Base-by-base conservation (phyloP, 2,888 invertebrate species). In the Argyra leucocephala region DNA sequence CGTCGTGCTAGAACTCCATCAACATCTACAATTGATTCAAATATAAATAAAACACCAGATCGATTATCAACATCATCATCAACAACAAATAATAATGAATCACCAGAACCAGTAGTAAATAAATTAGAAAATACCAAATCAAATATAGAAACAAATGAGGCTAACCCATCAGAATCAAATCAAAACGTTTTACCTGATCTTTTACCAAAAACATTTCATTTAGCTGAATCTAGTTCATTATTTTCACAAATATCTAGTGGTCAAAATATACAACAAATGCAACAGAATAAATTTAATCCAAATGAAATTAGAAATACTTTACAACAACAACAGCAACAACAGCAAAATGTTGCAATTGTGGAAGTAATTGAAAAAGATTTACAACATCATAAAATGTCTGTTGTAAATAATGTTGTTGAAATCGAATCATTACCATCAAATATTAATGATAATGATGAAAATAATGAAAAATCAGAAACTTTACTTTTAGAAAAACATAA, bases 321-420 rank as follows among this genome's bases (percentile, higher is more conserved):
- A 18, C 66, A 68, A 61, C 73, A 70, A 57, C 68, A n/a, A n/a
- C n/a, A 69, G 66, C 58, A 62, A 24, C 66, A 31, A 60, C 64
- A 3, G 67, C 67, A 37, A 65, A 67, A 63, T 63, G 70, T 15
- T 64, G 85, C 83, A 70, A 81, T 88, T 69, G 89, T 89, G 18
- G 89, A 85, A 72, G 84, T 90, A 1, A 85, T 83, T 69, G 88
- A 85, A 73, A 85, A 82, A 73, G 88, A 89, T 76, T 86, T 90
- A 63, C 78, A 85, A 1, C 86, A 87, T 74, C 84, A 86, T 21
- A 83, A 84, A 66, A 85, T 88, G 69, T 81, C 82, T 6, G 80
- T 77, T 57, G 1, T 63, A 3, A 73, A 73, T 63, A 75, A 73
- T 65, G 75, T 77, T 48, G 48, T 48, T 18, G 18, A 48, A 48